Base-by-base conservation (phyloP, 2,888 invertebrate species). In the Xiphydria camelus region DNA sequence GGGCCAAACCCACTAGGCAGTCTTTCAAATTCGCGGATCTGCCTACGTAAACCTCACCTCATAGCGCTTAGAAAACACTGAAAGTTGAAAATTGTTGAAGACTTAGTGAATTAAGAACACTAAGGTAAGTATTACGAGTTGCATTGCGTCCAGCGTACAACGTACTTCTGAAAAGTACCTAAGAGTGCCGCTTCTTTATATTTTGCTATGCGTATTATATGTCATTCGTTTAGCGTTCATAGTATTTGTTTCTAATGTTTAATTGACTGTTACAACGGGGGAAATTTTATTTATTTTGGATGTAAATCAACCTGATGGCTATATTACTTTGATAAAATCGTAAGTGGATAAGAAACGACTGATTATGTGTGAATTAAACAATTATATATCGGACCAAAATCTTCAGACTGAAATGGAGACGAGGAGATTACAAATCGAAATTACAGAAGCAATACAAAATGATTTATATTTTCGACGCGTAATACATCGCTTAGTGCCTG, bases 1-100 rank as follows among this genome's bases (percentile, higher is more conserved):
- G 80, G 53, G 79, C 80, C 2, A 80, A 79, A 47, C 76, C 77
- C 20, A 64, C 74, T 31, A 75, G 77, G 45, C 70, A 70, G 42
- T 62, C 68, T 3, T 53, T 69, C 26, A 64, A 66, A 45, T 60
- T 66, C 36, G 34, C 61, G 1, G 67, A 68, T 46, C 45, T 57
- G 4, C 47, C 66, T 12, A 60, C 61, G 46, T 65, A 64, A 57
- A 50, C 22, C 15, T 29, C 5, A 29, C 4, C 15, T 29, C 12
- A 29, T 29, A 29, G 15, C 12, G 10, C 14, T 29, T 15, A 7
- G 12, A 12, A 14, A 7, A 29, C 12, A 29, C 15, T 29, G 5
- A 14, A 12, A n/a, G 15, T 4, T 14, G 12, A 10, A 29, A 12
- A 4, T 12, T 29, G 14, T 9, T 12, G 7, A 29, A n/a, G n/a